Evolutionary conservation across 2,113 vertebrate genomes (phyloP), one percentile per base, ranked within the genome.

Genomic region (Falcunculus frontatus): DNA sequence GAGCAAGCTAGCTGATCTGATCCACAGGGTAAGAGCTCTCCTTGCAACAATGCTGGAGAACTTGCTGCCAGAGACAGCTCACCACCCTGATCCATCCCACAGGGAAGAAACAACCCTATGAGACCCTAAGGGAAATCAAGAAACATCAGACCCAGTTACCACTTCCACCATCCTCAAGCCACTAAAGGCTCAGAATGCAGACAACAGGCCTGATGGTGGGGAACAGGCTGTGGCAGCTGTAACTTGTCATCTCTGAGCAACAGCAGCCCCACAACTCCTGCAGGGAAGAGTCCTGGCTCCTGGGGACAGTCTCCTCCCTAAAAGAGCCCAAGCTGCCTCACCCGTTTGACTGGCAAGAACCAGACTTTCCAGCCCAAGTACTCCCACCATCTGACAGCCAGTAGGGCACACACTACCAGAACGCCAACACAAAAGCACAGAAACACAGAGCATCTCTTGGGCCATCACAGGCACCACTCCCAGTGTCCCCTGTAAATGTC

Each of bases 341-440:
- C 96, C 90, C 88, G 88, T 92, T 78, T 53, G 56, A 89, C 92
- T 74, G 46, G 95, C 39, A 91, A 77, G 88, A 96, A 93, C 96
- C 75, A 94, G 93, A 95, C 82, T 91, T 97, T 94, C 95, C 92
- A 95, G 92, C 67, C 67, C 55, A 63, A 74, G 82, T 41, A 83
- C 60, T 94, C 90, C 95, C 88, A 93, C 72, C 79, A 84, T n/a
- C 68, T 63, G 42, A 79, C 74, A 92, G 30, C 23, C 25, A 46
- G 49, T 0, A 87, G 16, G 22, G 16, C 74, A 73, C 80, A 81
- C 0, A 0, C 84, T 52, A 63, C 20, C n/a, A 32, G 12, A 53
- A 72, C 68, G 32, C 47, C 79, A 93, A 47, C 1, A 72, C 3
- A 9, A 50, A 49, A 69, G 44, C 19, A 80, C 23, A 55, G 46